These are phyloP conservation scores for Acleris laterana DNA, from an alignment of 2,888 invertebrate genomes.

Conservation along the genomic window DNA sequence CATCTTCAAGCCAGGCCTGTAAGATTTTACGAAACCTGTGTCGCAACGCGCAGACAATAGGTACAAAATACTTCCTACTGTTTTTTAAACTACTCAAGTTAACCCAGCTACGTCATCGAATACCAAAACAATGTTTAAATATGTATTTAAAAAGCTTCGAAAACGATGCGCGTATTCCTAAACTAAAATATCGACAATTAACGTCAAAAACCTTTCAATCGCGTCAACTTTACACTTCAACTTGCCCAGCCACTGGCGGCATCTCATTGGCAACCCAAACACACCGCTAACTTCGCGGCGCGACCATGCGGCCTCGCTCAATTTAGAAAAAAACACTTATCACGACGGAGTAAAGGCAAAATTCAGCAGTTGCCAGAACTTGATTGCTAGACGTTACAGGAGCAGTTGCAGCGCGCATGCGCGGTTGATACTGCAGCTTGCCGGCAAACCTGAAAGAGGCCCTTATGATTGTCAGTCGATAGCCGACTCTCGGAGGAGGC, in stretches of 20 bases:
- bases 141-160: no score
- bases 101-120: no score
- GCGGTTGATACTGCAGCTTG: constrained; percentile 70
- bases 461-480: constrained; percentile 72
- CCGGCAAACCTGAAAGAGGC: constrained; percentile 61
- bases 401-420: constrained; percentile 74
- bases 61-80: no score
- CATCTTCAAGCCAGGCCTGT: no score
- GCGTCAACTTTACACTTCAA: not conserved
- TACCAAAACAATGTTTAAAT: no score
- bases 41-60: no score
- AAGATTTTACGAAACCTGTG: no score
- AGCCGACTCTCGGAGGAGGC: constrained; percentile 53
- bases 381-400: constrained; percentile 55
- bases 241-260: not conserved
- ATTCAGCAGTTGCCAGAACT: constrained; percentile 35
- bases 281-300: constrained; percentile 20
- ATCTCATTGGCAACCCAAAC: constrained; percentile 26
- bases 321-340: constrained; percentile 30
- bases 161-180: no score
- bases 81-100: no score
- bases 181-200: no score
- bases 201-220: not conserved
- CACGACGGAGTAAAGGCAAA: constrained; percentile 21
- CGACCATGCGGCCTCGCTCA: constrained; percentile 18